These are phyloP conservation scores for Cantharis rustica DNA, from an alignment of 2,888 invertebrate species.

Conservation along the genomic window DNA sequence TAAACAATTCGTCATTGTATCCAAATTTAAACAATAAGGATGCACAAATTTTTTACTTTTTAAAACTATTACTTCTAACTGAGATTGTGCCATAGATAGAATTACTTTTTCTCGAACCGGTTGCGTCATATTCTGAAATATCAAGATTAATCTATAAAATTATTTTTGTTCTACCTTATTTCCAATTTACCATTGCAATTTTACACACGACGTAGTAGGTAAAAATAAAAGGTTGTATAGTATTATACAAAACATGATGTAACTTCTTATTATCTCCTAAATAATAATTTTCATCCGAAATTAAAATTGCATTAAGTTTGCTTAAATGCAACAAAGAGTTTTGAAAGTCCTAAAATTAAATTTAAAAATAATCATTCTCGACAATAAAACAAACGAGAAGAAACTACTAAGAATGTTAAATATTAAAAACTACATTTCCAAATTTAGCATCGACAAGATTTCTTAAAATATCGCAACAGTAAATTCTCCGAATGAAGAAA, in stretches of 20 bases:
- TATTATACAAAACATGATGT: slow-evolving; percentile 62
- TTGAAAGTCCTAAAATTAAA: slow-evolving; percentile 56
- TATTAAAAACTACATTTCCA: neutral
- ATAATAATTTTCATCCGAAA: slow-evolving; percentile 43
- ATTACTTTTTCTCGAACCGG: slow-evolving; percentile 59
- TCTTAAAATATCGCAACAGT: neutral
- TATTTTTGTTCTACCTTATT: neutral
- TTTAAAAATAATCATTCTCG: slow-evolving; percentile 3
- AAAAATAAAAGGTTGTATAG: slow-evolving; percentile 67
- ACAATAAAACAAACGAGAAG: neutral
- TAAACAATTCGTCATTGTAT: slow-evolving; percentile 64
- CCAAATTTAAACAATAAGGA: slow-evolving; percentile 77
- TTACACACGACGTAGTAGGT: slow-evolving; percentile 61
- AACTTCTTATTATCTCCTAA: slow-evolving; percentile 57
- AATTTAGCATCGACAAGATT: neutral
- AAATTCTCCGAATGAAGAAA: neutral
- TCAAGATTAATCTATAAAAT: neutral
- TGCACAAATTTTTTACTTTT: slow-evolving; percentile 58
- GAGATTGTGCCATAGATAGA: slow-evolving; percentile 63
- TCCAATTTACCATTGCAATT: slow-evolving; percentile 38
- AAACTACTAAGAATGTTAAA: neutral
- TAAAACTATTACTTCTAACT: slow-evolving; percentile 60
- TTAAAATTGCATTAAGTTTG: slow-evolving; percentile 46
- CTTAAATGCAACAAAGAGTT: slow-evolving; percentile 51
- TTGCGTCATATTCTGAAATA: slow-evolving; percentile 38